These are phyloP conservation scores for Ailuropoda melanoleuca DNA, from an alignment of 2,113 vertebrate species.

Conservation along the genomic window DNA sequence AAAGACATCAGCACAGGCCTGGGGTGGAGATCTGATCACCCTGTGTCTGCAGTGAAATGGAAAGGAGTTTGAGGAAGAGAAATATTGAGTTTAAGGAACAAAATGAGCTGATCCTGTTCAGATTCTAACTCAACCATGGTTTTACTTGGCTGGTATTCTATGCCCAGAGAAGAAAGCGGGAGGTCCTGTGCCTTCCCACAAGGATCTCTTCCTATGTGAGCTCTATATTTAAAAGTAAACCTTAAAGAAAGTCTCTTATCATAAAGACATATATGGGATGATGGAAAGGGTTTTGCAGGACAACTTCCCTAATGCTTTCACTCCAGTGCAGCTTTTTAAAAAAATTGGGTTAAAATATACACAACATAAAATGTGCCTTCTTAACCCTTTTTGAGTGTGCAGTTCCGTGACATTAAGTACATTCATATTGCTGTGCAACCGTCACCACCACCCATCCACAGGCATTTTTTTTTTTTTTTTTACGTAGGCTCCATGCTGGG, in stretches of 20 bases:
- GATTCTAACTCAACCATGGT: background rate
- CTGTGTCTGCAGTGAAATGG: background rate
- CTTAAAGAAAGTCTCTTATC: background rate
- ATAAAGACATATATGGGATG: background rate
- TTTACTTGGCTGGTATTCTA: conserved; percentile 8
- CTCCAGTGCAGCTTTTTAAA: background rate
- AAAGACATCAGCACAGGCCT: background rate
- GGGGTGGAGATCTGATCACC: background rate
- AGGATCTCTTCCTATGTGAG: background rate
- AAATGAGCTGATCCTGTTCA: background rate
- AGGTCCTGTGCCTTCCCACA: background rate
- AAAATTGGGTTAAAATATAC: background rate
- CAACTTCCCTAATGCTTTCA: background rate
- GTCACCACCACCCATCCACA: background rate
- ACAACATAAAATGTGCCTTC: background rate
- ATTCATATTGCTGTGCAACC: background rate
- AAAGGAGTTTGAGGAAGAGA: background rate
- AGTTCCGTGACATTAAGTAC: background rate
- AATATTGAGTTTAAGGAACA: background rate
- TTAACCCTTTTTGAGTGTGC: background rate
- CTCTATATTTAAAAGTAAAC: background rate
- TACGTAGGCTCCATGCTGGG: background rate
- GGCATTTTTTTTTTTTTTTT: background rate
- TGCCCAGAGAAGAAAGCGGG: background rate
- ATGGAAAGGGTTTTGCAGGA: background rate